Evolutionary conservation across 2,113 vertebrate genomes (phyloP).

Genomic region (Montifringilla adamsi): DNA sequence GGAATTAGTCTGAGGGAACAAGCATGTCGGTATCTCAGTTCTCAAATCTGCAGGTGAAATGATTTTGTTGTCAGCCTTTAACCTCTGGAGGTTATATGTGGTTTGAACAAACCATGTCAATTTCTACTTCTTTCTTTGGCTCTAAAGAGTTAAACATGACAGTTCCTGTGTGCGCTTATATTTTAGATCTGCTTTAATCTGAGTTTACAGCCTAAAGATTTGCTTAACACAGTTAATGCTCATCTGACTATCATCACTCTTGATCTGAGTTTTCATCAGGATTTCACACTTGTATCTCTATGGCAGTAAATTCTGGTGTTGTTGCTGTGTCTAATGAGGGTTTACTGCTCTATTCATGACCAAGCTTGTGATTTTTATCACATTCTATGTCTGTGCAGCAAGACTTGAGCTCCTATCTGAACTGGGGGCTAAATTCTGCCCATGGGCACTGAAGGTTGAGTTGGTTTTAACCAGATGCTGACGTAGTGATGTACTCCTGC

Average conservation of each 20-base stretch:
- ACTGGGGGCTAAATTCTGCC: background rate
- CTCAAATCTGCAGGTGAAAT: background rate
- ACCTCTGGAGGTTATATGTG: background rate
- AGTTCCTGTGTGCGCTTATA: background rate
- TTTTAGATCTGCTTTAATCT: background rate
- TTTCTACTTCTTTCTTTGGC: background rate
- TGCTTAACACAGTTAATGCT: conserved; percentile 28
- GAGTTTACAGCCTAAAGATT: background rate
- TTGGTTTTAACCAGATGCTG: background rate
- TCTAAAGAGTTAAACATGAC: background rate
- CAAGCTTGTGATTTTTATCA: background rate
- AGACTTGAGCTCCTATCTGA: background rate
- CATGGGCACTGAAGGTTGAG: background rate
- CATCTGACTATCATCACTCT: background rate
- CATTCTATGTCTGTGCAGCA: background rate
- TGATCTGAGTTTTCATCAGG: conserved; percentile 36
- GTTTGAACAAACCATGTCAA: background rate
- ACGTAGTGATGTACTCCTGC: background rate
- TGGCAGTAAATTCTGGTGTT: conserved; percentile 10
- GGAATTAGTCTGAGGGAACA: background rate
- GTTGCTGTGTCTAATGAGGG: conserved; percentile 27
- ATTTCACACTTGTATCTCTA: conserved; percentile 1
- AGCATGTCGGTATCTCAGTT: background rate
- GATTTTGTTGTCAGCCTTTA: background rate
- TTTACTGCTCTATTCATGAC: background rate